A percentile compares a stretch with the other conserved stretches of the same genome.
Evolutionary conservation across 1,140 invertebrate species (phyloP).

Genomic region (Plectrocnemia conspersa): DNA sequence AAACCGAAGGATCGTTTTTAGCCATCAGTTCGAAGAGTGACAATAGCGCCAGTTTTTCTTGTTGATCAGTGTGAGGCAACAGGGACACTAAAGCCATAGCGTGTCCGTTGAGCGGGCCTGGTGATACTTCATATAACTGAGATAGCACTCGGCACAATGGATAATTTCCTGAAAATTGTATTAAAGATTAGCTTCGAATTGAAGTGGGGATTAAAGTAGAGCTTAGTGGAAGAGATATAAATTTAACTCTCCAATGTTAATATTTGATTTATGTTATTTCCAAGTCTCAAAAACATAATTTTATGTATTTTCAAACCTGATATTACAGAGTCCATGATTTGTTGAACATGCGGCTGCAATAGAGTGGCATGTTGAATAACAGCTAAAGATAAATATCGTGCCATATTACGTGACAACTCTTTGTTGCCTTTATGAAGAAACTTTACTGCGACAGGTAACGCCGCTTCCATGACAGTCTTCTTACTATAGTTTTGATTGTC

Average conservation of each 20-base stretch:
- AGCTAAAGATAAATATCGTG: conserved; percentile 87
- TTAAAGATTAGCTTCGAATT: too few relatives aligned
- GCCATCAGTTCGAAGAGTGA: conserved; percentile 77
- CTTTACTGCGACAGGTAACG: conserved; percentile 85
- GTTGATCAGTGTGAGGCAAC: conserved; percentile 72
- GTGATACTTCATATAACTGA: conserved; percentile 82
- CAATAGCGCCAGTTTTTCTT: conserved; percentile 78
- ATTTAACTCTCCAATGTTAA: background rate
- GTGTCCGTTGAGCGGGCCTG: conserved; percentile 78
- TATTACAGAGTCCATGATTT: conserved; percentile 85
- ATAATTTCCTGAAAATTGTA: conserved; percentile 75
- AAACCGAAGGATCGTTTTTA: conserved; percentile 69
- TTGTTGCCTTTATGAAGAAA: conserved; percentile 86
- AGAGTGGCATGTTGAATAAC: conserved; percentile 85
- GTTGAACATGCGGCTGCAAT: conserved; percentile 78
- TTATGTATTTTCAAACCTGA: conserved; percentile 54
- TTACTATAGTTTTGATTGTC: conserved; percentile 79
- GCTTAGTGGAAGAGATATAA: too few relatives aligned
- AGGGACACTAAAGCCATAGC: conserved; percentile 75
- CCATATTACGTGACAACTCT: conserved; percentile 83
- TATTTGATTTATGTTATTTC: conserved; percentile 17
- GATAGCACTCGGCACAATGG: conserved; percentile 78
- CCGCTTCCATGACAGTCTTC: conserved; percentile 80
- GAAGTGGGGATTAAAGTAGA: too few relatives aligned
- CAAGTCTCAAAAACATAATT: background rate